These are phyloP conservation scores for Octodonta nipae DNA, from an alignment of 2,888 invertebrate genomes.

Conservation along the genomic window DNA sequence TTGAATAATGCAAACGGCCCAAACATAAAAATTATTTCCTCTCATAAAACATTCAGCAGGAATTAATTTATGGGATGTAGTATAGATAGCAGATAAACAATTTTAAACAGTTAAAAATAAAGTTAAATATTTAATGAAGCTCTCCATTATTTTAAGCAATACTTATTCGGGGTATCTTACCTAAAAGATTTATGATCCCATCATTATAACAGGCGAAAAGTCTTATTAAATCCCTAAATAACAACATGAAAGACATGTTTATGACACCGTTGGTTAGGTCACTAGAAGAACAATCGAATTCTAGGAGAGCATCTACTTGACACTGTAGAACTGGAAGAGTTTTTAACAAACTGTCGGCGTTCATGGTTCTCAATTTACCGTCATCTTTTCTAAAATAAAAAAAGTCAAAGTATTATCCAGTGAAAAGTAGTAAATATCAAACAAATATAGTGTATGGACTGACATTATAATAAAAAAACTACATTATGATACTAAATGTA, in stretches of 20 bases:
- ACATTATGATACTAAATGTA: too few species aligned
- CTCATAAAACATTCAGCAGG: not conserved
- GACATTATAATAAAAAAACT: too few species aligned
- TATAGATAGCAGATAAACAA: too few species aligned
- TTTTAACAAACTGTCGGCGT: slow-evolving; percentile 90
- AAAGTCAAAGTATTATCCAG: not conserved
- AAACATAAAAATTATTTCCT: not conserved
- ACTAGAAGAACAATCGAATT: slow-evolving; percentile 93
- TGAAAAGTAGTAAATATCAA: too few species aligned
- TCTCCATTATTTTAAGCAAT: not conserved
- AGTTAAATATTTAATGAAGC: too few species aligned
- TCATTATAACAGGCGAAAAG: slow-evolving; percentile 99
- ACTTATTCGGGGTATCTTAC: too few species aligned
- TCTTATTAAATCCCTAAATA: slow-evolving; percentile 72
- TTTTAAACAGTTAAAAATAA: too few species aligned
- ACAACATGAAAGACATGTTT: slow-evolving; percentile 69
- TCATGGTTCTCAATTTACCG: slow-evolving; percentile 92
- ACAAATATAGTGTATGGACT: too few species aligned
- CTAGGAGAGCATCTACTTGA: slow-evolving; percentile 87
- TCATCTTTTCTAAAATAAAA: slow-evolving; percentile 71
- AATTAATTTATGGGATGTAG: too few species aligned
- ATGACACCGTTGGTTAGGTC: slow-evolving; percentile 91
- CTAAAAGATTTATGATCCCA: slow-evolving; percentile 92
- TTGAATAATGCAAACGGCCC: not conserved
- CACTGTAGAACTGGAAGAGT: slow-evolving; percentile 90